Evolutionary conservation across 2,888 invertebrate genomes (phyloP).

Genomic region (Machimus rusticus): DNA sequence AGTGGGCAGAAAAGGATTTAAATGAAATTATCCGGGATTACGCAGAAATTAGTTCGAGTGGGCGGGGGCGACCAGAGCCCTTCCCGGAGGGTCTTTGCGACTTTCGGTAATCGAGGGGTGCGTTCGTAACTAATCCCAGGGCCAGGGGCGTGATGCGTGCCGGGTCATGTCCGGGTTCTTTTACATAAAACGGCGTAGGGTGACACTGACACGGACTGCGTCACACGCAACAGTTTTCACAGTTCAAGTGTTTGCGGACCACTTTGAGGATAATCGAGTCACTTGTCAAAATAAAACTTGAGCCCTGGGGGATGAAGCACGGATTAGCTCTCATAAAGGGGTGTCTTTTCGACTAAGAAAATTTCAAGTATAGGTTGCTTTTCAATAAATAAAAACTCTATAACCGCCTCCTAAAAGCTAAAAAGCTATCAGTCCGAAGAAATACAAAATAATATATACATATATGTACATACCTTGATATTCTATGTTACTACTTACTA

Average conservation of each 20-base stretch:
- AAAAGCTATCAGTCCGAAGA: too few relatives aligned
- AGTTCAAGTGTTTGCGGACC: conserved; percentile 28
- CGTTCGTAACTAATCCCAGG: background rate
- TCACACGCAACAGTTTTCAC: background rate
- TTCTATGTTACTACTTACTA: too few relatives aligned
- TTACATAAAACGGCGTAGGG: background rate
- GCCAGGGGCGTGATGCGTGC: conserved; percentile 9
- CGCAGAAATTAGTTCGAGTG: conserved; percentile 52
- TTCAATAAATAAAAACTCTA: too few relatives aligned
- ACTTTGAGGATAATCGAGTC: conserved; percentile 16
- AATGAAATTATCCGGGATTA: conserved; percentile 55
- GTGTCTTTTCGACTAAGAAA: background rate
- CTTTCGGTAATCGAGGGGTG: conserved; percentile 26
- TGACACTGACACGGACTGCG: background rate
- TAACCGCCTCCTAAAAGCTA: too few relatives aligned
- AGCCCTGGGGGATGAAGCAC: background rate
- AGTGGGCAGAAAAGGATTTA: conserved; percentile 48
- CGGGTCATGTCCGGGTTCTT: background rate
- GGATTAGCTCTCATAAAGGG: background rate
- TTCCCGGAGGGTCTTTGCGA: conserved; percentile 30
- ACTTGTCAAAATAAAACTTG: conserved; percentile 42
- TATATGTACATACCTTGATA: too few relatives aligned
- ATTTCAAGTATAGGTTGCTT: too few relatives aligned
- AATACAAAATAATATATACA: too few relatives aligned
- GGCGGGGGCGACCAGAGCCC: conserved; percentile 21